Percentiles rank a stretch among this genome's conserved stretches.
These are phyloP conservation scores for Ochropacha duplaris DNA, from an alignment of 2,888 invertebrate species.

Conservation along the genomic window DNA sequence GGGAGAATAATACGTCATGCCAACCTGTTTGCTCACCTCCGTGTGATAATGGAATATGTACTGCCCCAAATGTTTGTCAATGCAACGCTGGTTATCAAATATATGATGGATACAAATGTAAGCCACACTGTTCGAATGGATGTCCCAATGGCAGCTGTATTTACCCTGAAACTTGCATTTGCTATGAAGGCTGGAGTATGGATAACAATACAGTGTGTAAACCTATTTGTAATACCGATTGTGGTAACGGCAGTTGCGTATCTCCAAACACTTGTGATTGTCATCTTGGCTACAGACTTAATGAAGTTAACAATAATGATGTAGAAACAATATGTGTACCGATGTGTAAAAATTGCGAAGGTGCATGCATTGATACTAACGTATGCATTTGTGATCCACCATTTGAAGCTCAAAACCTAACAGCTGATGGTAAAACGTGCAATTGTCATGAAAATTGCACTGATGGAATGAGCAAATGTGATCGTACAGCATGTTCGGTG, in stretches of 20 bases:
- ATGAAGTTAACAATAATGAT: not conserved
- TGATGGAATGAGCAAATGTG: slow-evolving; percentile 13
- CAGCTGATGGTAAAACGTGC: slow-evolving; percentile 19
- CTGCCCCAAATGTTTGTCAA: slow-evolving; percentile 11
- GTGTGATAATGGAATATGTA: slow-evolving; percentile 14
- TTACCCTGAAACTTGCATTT: not conserved
- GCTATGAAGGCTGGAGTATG: not conserved
- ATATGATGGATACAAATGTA: not conserved
- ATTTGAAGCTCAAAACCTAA: slow-evolving; percentile 9
- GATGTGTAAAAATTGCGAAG: slow-evolving; percentile 27
- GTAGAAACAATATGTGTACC: slow-evolving; percentile 18
- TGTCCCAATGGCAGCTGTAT: slow-evolving; percentile 4
- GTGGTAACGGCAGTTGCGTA: slow-evolving; percentile 37
- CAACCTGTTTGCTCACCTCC: slow-evolving; percentile 9
- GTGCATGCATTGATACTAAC: slow-evolving; percentile 24
- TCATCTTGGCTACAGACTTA: slow-evolving; percentile 20
- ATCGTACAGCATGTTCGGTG: slow-evolving; percentile 22
- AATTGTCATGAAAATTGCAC: slow-evolving; percentile 20
- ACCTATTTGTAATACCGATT: slow-evolving; percentile 29
- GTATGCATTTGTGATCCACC: slow-evolving; percentile 24
- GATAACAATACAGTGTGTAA: slow-evolving; percentile 19
- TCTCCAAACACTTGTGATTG: slow-evolving; percentile 39
- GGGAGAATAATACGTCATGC: slow-evolving; percentile 2
- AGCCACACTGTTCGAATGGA: slow-evolving; percentile 1
- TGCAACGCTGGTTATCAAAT: slow-evolving; percentile 7